Evolutionary conservation across 1,140 invertebrate species (phyloP).

Genomic region (Antheraea pernyi): DNA sequence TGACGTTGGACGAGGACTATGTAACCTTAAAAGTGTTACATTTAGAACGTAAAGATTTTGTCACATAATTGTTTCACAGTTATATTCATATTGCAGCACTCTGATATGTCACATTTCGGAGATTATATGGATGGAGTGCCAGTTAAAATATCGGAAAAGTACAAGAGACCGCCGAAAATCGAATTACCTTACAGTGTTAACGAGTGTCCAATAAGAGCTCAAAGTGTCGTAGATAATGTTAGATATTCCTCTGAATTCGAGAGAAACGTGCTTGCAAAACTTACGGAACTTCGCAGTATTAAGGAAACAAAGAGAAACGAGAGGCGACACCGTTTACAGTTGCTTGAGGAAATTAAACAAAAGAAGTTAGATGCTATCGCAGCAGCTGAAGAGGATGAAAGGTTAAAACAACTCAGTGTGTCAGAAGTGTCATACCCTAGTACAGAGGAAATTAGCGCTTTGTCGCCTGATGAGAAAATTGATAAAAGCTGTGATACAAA

Average conservation of each 20-base stretch:
- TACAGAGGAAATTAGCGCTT: slow-evolving; percentile 72
- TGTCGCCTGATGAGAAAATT: slow-evolving; percentile 76
- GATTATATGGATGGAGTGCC: slow-evolving; percentile 89
- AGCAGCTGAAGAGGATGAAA: slow-evolving; percentile 74
- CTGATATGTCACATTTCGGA: slow-evolving; percentile 74
- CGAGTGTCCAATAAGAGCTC: slow-evolving; percentile 81
- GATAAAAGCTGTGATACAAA: slow-evolving; percentile 62
- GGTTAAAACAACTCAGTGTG: slow-evolving; percentile 78
- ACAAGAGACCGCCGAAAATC: slow-evolving; percentile 87
- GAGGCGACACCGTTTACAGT: slow-evolving; percentile 79
- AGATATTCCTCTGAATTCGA: slow-evolving; percentile 88
- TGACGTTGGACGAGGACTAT: slow-evolving; percentile 68
- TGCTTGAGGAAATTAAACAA: slow-evolving; percentile 76
- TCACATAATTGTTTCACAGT: slow-evolving; percentile 63
- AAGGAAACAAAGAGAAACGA: slow-evolving; percentile 81
- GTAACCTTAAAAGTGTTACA: slow-evolving; percentile 71
- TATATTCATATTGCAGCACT: slow-evolving; percentile 37
- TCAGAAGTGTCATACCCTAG: slow-evolving; percentile 81
- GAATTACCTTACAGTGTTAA: slow-evolving; percentile 84
- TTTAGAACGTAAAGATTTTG: slow-evolving; percentile 64
- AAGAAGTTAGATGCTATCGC: slow-evolving; percentile 69
- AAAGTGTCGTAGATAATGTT: slow-evolving; percentile 71
- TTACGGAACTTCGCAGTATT: slow-evolving; percentile 83
- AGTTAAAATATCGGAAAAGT: slow-evolving; percentile 92
- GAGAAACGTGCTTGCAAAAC: slow-evolving; percentile 83